Evolutionary conservation across 2,888 invertebrate species (phyloP), one percentile per base, ranked within the genome.

Genomic region (Drosophila merina): DNA sequence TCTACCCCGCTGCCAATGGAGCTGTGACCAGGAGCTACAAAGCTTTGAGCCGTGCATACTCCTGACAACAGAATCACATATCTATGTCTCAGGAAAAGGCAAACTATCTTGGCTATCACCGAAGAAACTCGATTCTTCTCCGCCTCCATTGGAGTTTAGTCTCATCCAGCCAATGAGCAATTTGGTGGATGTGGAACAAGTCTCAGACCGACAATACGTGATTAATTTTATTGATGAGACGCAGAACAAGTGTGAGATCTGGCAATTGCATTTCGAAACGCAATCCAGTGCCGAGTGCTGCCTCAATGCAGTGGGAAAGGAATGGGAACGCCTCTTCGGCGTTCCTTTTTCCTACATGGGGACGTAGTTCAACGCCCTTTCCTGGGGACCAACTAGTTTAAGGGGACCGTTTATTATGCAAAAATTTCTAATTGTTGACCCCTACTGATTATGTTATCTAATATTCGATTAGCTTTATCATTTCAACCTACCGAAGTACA

Each of bases 261-360:
- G 93, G 93, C 90, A 87, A 31, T 86, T 93, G 31, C 83, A 87
- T 56, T 93, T 93, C 60, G 92, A 92, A 64, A 93, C 93, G 1
- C 70, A 79, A 6, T 89, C 90, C 44, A 92, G 92, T 74, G 91
- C 92, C 4, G 91, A 92, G 49, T 91, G 91, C 55, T 92, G 93
- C 48, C 89, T 93, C 2, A 91, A 92, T 77, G 91, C 92, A 5
- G 92, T 93, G 58, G 92, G 91, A 52, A 88, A 91, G 66, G 93
- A 93, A 0, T 93, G 93, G 93, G 93, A 93, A 76, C 90, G 92
- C 76, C 76, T 93, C 3, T 94, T 93, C 79, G 93, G 93, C 33
- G 92, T 93, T 62, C 92, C 93, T 42, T 85, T 81, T 9, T 58
- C 63, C 30, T 77, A 52, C 31, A 66, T 82, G 33, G 75, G 49